Percentiles rank a stretch among this genome's conserved stretches.
These are phyloP conservation scores for Euzophera pinguis DNA, from an alignment of 2,888 invertebrate species.

Conservation along the genomic window DNA sequence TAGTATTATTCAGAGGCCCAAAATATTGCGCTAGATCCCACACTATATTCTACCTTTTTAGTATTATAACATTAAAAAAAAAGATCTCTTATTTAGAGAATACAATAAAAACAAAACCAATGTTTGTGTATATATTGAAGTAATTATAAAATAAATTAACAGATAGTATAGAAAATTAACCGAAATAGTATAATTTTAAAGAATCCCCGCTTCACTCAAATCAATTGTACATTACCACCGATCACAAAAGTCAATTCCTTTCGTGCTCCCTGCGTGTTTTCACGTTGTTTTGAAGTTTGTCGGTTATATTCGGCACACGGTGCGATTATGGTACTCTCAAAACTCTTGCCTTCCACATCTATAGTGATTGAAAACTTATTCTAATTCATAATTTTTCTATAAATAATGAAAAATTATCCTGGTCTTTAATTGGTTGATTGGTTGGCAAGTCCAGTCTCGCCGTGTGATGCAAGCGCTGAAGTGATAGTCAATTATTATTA, in stretches of 20 bases:
- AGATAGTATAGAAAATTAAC: no score
- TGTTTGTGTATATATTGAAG: no score
- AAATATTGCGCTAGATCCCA: background rate
- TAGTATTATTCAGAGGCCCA: background rate
- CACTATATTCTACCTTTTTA: no score
- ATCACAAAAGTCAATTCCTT: background rate
- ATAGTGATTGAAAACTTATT: no score
- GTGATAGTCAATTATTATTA: constrained; percentile 74
- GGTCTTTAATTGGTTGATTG: no score
- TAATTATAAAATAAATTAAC: no score
- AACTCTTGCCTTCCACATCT: background rate
- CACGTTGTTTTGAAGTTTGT: constrained; percentile 1
- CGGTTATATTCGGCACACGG: constrained; percentile 5
- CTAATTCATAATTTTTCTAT: no score
- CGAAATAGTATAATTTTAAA: background rate
- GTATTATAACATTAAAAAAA: background rate
- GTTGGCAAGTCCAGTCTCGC: constrained; percentile 16
- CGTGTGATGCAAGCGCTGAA: constrained; percentile 35
- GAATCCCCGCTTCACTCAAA: background rate
- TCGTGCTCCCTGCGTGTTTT: background rate
- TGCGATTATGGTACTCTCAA: background rate
- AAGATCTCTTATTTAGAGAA: background rate
- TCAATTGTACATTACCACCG: background rate
- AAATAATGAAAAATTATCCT: no score
- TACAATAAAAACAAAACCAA: no score